Base-by-base conservation (phyloP, 2,797 vertebrate species). In the Cyclura pinguis region DNA sequence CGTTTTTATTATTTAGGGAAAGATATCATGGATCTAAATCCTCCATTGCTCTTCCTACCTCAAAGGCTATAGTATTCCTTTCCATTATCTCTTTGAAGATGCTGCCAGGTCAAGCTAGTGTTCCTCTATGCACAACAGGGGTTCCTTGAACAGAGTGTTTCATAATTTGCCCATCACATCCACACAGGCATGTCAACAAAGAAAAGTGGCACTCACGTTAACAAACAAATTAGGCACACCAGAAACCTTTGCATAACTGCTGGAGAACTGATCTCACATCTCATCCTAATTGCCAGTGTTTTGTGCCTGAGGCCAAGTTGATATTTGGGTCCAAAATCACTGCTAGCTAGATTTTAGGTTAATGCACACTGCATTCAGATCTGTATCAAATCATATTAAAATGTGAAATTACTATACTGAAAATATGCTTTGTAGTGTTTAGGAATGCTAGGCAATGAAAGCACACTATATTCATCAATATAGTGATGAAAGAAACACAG, bases 91-190 rank as follows among this genome's bases (percentile, higher is more conserved):
- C 78, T 88, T 88, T 72, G 77, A 88, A 81, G 78, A 88, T 72
- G 78, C 62, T 88, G 87, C 78, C 87, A 88, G 64, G 62, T 88
- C 78, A 29, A 81, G 78, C 78, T 88, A 29, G 50, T 81, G 32
- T 55, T 88, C n/a, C 32, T 88, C 77, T 81, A 47, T 52, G 4
- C 77, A 72, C 77, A 88, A 88, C 77, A 55, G 32, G 86, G 76
- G 42, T 69, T 62, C 32, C 86, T 52, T 38, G 32, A n/a, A 81
- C n/a, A 64, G 50, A 88, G 64, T 69, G 87, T 81, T 81, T 88
- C 77, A 88, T 81, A 88, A 64, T 88, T 81, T 81, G 87, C 77
- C 87, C 77, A 81, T 69, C 47, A 38, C 22, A 81, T 81, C n/a
- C 32, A 52, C 10, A 20, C 47, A 81, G 64, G 22, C 78, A 55